These are phyloP conservation scores for Centropus unirufus DNA, from an alignment of 2,113 vertebrate species.

Conservation along the genomic window DNA sequence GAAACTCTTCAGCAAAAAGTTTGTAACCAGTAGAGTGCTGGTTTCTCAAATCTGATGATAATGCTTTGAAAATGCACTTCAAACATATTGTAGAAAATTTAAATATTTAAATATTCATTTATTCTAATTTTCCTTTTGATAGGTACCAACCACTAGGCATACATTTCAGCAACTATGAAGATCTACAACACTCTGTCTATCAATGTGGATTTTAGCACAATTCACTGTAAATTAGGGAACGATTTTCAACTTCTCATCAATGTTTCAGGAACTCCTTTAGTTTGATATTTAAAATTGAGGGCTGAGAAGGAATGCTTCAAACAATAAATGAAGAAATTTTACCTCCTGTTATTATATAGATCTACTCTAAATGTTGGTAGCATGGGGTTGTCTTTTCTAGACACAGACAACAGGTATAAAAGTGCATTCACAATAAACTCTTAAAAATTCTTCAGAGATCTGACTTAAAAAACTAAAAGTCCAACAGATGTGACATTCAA, in stretches of 20 bases:
- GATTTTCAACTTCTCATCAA: slow-evolving; percentile 67
- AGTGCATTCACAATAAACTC: background rate
- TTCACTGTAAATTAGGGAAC: slow-evolving; percentile 66
- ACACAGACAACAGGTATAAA: background rate
- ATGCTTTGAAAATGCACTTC: slow-evolving; percentile 77
- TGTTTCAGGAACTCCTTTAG: slow-evolving; percentile 64
- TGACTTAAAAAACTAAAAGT: background rate
- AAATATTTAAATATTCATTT: slow-evolving; percentile 85
- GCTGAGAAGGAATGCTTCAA: slow-evolving; percentile 44
- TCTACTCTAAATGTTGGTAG: background rate
- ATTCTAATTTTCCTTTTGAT: slow-evolving; percentile 80
- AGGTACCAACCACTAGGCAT: slow-evolving; percentile 65
- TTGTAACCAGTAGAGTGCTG: slow-evolving; percentile 51
- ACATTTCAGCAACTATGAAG: slow-evolving; percentile 67
- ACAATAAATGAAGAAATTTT: slow-evolving; percentile 34
- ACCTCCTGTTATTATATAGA: background rate
- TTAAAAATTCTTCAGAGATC: background rate
- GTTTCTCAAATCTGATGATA: slow-evolving; percentile 73
- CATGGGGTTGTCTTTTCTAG: background rate
- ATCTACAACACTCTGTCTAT: slow-evolving; percentile 67
- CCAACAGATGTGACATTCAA: background rate
- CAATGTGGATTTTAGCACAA: slow-evolving; percentile 65
- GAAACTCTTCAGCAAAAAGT: slow-evolving; percentile 35
- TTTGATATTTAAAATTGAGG: slow-evolving; percentile 58
- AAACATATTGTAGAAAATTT: slow-evolving; percentile 76